Evolutionary conservation across 2,888 invertebrate species (phyloP).

Genomic region (Eledone cirrhosa): DNA sequence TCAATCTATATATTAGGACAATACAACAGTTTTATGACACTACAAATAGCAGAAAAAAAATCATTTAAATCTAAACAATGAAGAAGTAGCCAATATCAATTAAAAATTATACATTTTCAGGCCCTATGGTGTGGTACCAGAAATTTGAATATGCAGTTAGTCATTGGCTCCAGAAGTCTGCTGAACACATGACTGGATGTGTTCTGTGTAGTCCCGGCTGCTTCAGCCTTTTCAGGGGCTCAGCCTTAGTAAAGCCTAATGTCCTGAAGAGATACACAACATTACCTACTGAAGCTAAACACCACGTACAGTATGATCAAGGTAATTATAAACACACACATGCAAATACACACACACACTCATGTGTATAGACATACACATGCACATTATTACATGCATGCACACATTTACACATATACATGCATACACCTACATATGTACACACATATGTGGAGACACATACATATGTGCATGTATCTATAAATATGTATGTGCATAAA

Average conservation of each 20-base stretch:
- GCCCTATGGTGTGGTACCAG: slow-evolving; percentile 99
- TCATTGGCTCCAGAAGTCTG: slow-evolving; percentile 99
- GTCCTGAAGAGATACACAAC: slow-evolving; percentile 96
- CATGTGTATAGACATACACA: too few species aligned
- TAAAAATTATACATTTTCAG: slow-evolving; percentile 67
- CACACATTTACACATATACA: too few species aligned
- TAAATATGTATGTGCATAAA: neutral
- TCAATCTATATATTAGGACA: too few species aligned
- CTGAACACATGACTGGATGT: slow-evolving; percentile 99
- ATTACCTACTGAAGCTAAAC: slow-evolving; percentile 90
- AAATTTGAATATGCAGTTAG: slow-evolving; percentile 99
- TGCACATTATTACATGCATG: too few species aligned
- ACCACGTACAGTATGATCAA: slow-evolving; percentile 99
- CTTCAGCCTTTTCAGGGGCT: slow-evolving; percentile 95
- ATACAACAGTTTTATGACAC: too few species aligned
- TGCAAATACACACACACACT: too few species aligned
- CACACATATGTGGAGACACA: neutral
- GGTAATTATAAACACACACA: slow-evolving; percentile 69
- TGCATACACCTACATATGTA: too few species aligned
- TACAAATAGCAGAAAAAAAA: too few species aligned
- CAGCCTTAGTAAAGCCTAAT: slow-evolving; percentile 98
- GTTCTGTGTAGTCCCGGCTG: slow-evolving; percentile 99
- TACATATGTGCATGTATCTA: neutral
- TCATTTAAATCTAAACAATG: too few species aligned
- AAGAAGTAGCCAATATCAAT: too few species aligned